A percentile compares a stretch with the other conserved stretches of the same genome.
Evolutionary conservation across 2,888 invertebrate species (phyloP).

Genomic region (Acanthococcus lagerstroemiae): DNA sequence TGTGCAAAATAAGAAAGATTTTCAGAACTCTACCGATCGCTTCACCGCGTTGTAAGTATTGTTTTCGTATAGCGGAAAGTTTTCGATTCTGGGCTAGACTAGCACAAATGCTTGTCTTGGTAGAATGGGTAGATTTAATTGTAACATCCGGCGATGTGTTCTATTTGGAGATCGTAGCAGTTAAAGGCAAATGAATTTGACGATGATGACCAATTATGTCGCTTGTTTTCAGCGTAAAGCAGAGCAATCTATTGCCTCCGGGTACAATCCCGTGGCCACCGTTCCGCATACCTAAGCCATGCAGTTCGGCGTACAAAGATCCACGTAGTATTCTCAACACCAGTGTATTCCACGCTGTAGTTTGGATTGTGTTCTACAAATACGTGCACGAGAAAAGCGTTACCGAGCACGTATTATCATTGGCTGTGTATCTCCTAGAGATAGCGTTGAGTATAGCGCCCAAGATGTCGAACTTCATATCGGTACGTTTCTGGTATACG

Average conservation of each 20-base stretch:
- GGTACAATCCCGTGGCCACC: constrained; percentile 70
- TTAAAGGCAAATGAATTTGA: too few relatives aligned
- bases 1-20: constrained; percentile 74
- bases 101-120: too few relatives aligned
- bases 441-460: constrained; percentile 17
- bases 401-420: constrained; percentile 79
- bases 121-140: too few relatives aligned
- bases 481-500: background rate
- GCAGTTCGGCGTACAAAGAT: constrained; percentile 56
- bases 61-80: background rate
- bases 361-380: constrained; percentile 73
- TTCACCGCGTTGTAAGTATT: constrained; percentile 40
- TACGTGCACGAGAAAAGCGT: constrained; percentile 61
- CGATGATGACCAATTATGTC: background rate
- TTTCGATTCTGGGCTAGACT: too few relatives aligned
- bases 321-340: constrained; percentile 53
- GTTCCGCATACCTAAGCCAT: constrained; percentile 58
- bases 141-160: too few relatives aligned
- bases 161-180: too few relatives aligned
- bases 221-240: constrained; percentile 39
- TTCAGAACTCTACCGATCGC: constrained; percentile 91
- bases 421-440: constrained; percentile 76
- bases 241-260: constrained; percentile 40
- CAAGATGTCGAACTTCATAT: background rate
- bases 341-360: constrained; percentile 56